phyloP scores from a whole-genome alignment of 2,113 vertebrate genomes.

The Chroicocephalus ridibundus region DNA sequence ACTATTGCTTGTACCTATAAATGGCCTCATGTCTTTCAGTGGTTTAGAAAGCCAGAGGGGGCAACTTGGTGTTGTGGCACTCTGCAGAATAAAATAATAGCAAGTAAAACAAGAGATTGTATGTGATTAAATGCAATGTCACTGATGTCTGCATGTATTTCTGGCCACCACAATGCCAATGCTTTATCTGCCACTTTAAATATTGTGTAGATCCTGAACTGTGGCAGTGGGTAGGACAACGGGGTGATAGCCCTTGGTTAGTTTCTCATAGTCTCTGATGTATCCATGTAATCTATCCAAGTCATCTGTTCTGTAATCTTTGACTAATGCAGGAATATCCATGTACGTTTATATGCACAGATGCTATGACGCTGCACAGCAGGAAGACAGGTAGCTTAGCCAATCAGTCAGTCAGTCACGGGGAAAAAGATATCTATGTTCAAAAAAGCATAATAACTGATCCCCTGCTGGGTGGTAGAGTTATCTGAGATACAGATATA shows the following conservation, averaged over 20 bases:
- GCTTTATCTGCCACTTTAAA: neutral
- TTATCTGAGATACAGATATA: neutral
- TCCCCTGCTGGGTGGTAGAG: neutral
- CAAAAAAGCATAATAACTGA: neutral
- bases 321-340: neutral
- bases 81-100: neutral
- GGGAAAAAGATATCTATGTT: neutral
- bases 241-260: neutral
- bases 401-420: neutral
- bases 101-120: neutral
- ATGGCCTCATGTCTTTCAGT: neutral
- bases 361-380: neutral
- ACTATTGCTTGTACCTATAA: neutral
- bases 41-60: neutral
- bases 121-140: neutral
- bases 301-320: neutral
- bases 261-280: neutral
- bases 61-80: neutral
- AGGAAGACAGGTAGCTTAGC: neutral
- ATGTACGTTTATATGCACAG: neutral
- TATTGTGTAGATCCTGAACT: neutral
- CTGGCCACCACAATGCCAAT: neutral
- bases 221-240: neutral
- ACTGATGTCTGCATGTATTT: neutral
- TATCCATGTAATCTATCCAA: neutral